Base-by-base conservation (phyloP, 2,888 invertebrate genomes). In the Dicyrtomina minuta region DNA sequence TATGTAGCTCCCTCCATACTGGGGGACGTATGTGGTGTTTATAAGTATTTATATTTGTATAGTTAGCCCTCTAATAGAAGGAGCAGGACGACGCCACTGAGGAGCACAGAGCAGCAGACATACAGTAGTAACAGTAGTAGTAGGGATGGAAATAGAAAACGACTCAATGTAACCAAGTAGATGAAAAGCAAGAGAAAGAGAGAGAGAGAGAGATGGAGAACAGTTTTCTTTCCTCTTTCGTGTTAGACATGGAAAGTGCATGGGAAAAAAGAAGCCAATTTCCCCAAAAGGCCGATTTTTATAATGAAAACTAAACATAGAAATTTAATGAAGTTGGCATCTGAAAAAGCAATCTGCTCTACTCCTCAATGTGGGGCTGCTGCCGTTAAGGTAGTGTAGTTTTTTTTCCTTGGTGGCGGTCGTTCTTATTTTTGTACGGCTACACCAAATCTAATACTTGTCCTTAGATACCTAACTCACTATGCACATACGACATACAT, bases 241-340 rank as follows among this genome's bases (percentile, higher is more conserved):
- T 41, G 39, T 59, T 17, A 41, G 43, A 39, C 43, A 41, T 39
- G 27, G 49, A 59, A 43, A 60, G 51, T 15, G 58, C 24, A 64
- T 51, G 59, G 44, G 55, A 44, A 24, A 26, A 39, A 70, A 67
- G 61, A 66, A 66, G 66, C 49, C 70, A 68, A 71, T 71, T 71
- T 67, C 67, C 68, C 67, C 70, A 62, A 71, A 71, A 71, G 70
- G 64, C 58, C 67, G 67, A 71, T 71, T 71, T 71, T 71, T 71
- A 62, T 71, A 71, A 71, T 71, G 70, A 71, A 71, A 71, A 71
- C 67, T 71, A 71, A 71, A 71, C 70, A 71, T 49, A 62, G 70
- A 62, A 67, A 71, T 62, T 71, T 67, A 71, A 67, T 71, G 62
- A 71, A 62, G 67, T 67, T 62, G 67, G 64, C 62, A 66, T 68